phyloP scores from a whole-genome alignment of 2,888 invertebrate genomes.

The Pristionchus entomophagus region DNA sequence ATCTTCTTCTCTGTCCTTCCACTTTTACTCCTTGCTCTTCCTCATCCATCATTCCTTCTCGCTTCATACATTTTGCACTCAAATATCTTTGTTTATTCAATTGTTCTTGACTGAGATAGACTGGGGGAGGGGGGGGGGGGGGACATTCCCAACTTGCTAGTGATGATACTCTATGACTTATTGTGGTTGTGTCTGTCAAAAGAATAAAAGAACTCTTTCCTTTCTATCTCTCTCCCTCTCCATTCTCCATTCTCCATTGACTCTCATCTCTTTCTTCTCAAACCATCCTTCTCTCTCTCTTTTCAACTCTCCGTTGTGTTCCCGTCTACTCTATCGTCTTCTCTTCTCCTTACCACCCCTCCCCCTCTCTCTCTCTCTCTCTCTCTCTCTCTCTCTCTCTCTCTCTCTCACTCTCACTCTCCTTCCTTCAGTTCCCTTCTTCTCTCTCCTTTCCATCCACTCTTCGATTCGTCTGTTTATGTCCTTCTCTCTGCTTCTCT shows the following conservation, averaged over 20 bases:
- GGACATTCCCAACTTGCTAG: too few relatives aligned
- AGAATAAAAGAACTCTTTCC: neutral
- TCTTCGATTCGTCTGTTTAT: conserved; percentile 39
- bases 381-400: conserved; percentile 29
- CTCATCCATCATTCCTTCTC: neutral
- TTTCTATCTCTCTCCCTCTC: conserved; percentile 1
- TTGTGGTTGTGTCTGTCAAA: neutral
- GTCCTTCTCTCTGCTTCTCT: conserved; percentile 24
- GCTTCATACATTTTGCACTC: neutral
- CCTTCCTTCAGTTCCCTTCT: conserved; percentile 30
- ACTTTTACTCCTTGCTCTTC: neutral
- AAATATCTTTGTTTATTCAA: neutral
- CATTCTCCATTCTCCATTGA: neutral
- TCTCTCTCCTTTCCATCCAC: neutral
- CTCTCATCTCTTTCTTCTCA: too few relatives aligned
- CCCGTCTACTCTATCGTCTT: too few relatives aligned
- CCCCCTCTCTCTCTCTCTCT: conserved; percentile 4
- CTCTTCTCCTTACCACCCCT: neutral
- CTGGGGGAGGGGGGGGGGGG: too few relatives aligned
- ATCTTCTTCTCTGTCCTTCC: neutral
- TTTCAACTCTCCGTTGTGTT: neutral
- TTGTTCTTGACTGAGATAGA: too few relatives aligned
- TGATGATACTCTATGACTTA: too few relatives aligned
- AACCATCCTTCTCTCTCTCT: neutral
- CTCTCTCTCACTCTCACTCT: neutral